Conservation (phyloP, 2,113 vertebrate genomes). For the Oncorhynchus kisutch region DNA sequence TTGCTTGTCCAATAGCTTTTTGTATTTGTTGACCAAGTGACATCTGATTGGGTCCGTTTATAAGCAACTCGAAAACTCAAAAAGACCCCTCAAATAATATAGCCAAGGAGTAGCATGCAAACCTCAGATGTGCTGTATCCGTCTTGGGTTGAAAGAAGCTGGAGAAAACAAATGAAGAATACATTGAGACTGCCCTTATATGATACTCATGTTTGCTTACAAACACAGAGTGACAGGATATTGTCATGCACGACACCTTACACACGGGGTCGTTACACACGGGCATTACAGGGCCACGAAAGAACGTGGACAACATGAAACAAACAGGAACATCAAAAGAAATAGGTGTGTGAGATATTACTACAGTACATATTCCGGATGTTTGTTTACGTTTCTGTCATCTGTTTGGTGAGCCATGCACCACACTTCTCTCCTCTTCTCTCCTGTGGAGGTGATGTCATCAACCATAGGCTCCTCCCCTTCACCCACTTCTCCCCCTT, state of each 20-base stretch:
- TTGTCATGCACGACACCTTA: no score
- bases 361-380: slow-evolving; percentile 36
- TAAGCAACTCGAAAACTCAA: no score
- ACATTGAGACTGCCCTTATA: background rate
- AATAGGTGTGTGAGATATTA: no score
- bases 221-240: no score
- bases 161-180: background rate
- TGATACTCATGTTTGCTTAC: no score
- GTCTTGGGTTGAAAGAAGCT: slow-evolving; percentile 84
- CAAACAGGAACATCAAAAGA: no score
- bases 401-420: slow-evolving; percentile 78
- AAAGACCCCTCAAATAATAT: background rate
- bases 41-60: no score
- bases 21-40: no score
- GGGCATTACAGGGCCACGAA: no score
- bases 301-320: no score
- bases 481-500: slow-evolving; percentile 37
- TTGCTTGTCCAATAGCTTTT: no score
- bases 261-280: no score
- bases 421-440: slow-evolving; percentile 84
- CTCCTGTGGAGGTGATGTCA: slow-evolving; percentile 61
- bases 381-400: slow-evolving; percentile 73
- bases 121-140: slow-evolving; percentile 84
- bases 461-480: slow-evolving; percentile 58
- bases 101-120: slow-evolving; percentile 64